phyloP scores from a whole-genome alignment of 2,888 invertebrate species.

The Anthophora plumipes region DNA sequence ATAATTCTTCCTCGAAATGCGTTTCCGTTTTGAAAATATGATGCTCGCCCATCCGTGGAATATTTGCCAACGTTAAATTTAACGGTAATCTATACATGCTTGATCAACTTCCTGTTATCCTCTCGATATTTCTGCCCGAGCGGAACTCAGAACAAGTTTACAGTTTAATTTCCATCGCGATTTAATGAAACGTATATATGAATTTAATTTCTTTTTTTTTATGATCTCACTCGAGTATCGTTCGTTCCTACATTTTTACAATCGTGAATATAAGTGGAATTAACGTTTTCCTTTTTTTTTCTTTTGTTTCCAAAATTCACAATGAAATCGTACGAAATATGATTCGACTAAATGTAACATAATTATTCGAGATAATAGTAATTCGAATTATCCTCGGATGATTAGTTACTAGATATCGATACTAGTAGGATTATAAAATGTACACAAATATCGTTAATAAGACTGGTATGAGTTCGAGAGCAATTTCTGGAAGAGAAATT shows the following conservation, averaged over 20 bases:
- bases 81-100: neutral
- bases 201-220: neutral
- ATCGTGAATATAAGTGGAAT: neutral
- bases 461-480: neutral
- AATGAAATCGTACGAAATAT: neutral
- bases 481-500: neutral
- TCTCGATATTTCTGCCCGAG: neutral
- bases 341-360: neutral
- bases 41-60: neutral
- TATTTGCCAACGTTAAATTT: neutral
- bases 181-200: neutral
- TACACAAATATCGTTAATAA: neutral
- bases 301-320: neutral
- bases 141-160: neutral
- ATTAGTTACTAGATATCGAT: conserved; percentile 9
- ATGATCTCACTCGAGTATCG: no score
- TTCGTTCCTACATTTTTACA: neutral
- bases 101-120: neutral
- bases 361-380: no score
- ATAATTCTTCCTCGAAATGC: neutral
- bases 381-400: neutral
- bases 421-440: neutral
- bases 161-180: neutral
- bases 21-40: neutral
- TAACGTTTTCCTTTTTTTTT: neutral